Percentiles rank a stretch among this genome's conserved stretches.
These are phyloP conservation scores for Dinomys branickii DNA, from an alignment of 2,113 vertebrate genomes.

Conservation along the genomic window DNA sequence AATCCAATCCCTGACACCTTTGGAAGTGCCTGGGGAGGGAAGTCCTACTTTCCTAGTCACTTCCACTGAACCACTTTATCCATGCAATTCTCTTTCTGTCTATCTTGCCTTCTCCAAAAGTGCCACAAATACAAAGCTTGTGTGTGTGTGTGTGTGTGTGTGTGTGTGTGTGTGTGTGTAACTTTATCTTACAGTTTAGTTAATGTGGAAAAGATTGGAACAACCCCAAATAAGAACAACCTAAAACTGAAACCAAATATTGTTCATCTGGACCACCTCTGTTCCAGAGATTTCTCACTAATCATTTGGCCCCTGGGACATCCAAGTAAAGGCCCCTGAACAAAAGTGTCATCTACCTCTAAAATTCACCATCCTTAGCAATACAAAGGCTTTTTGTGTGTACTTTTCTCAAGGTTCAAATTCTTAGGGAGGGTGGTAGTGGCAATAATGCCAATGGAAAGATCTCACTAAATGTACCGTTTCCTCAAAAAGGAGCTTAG, in stretches of 20 bases:
- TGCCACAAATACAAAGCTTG: background rate
- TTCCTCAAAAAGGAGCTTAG: background rate
- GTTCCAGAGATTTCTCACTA: background rate
- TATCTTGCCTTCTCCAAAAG: background rate
- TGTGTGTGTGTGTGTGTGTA: background rate
- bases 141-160: background rate
- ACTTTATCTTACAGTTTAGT: background rate
- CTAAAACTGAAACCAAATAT: conserved; percentile 4
- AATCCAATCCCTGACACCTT: background rate
- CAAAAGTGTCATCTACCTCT: background rate
- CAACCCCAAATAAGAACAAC: background rate
- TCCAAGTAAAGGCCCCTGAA: background rate
- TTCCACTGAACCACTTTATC: background rate
- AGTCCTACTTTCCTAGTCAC: background rate
- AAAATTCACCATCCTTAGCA: conserved; percentile 12
- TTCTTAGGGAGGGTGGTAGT: background rate
- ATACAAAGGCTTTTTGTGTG: background rate
- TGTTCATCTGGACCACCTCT: background rate
- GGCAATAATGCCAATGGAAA: background rate
- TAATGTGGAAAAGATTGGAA: background rate
- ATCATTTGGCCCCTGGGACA: background rate
- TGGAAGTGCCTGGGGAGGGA: background rate
- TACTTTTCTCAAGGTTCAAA: background rate
- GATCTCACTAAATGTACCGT: background rate
- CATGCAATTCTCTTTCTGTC: background rate